Percentiles rank a stretch among this genome's conserved stretches.
Evolutionary conservation across 2,797 vertebrate species (phyloP).

Genomic region (Momotus momota): DNA sequence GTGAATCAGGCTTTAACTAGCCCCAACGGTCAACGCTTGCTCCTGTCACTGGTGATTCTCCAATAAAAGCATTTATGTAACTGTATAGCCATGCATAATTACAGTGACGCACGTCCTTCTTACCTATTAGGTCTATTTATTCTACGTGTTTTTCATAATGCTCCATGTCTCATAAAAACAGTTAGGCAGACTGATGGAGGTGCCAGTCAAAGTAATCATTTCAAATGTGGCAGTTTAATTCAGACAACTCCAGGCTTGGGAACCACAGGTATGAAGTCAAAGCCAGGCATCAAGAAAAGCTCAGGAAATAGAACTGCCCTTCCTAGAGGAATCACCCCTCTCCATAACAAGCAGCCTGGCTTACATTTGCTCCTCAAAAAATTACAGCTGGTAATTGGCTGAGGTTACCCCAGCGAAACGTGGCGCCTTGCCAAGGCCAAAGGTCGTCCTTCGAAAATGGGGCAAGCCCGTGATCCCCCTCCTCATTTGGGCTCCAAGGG

Average conservation of each 20-base stretch:
- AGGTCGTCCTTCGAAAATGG: no score
- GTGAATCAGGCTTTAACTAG: conserved; percentile 61
- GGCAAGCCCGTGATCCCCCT: no score
- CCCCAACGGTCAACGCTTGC: conserved; percentile 28
- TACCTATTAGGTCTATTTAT: neutral
- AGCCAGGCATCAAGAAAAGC: neutral
- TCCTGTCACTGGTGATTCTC: conserved; percentile 55
- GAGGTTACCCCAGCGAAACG: no score
- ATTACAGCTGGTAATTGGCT: neutral
- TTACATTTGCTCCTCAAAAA: neutral
- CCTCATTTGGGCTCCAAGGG: no score
- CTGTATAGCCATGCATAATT: conserved; percentile 36
- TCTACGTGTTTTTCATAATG: neutral
- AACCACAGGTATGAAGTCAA: neutral
- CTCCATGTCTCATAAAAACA: neutral
- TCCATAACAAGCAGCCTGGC: neutral
- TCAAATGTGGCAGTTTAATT: neutral
- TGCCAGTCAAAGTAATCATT: neutral
- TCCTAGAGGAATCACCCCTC: neutral
- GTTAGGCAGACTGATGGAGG: neutral
- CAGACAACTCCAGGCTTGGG: neutral
- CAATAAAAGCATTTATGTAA: conserved; percentile 57
- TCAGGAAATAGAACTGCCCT: neutral
- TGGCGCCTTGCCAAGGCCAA: no score
- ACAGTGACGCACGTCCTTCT: neutral